phyloP scores from a whole-genome alignment of 2,113 vertebrate genomes.

The Leucoraja erinaceus region DNA sequence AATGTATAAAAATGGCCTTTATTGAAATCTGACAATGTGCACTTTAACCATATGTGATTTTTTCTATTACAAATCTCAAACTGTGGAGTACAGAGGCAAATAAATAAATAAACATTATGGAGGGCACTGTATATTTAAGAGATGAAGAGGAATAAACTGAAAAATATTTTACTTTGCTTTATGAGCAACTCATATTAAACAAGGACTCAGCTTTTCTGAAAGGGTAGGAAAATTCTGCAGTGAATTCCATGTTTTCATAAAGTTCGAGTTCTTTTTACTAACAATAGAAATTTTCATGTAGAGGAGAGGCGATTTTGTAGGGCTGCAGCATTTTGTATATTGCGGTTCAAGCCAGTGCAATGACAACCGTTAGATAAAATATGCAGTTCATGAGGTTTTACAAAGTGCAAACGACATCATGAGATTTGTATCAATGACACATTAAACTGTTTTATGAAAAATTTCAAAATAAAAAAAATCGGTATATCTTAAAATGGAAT shows the following conservation, averaged over 20 bases:
- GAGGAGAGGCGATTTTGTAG: slow-evolving; percentile 51
- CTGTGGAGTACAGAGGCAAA: too few species aligned
- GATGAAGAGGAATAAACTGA: not conserved
- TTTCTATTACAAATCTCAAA: too few species aligned
- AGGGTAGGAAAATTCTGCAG: slow-evolving; percentile 37
- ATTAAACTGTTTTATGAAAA: slow-evolving; percentile 41
- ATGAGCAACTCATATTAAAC: not conserved
- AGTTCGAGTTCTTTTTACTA: not conserved
- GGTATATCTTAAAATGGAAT: slow-evolving; percentile 57
- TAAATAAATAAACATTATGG: too few species aligned
- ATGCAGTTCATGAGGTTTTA: slow-evolving; percentile 59
- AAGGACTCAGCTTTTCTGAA: not conserved
- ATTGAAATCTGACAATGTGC: too few species aligned
- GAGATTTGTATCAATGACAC: slow-evolving; percentile 38
- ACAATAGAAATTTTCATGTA: slow-evolving; percentile 49
- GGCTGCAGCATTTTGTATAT: slow-evolving; percentile 51
- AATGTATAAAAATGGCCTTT: too few species aligned
- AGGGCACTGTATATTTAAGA: not conserved
- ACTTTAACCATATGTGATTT: too few species aligned
- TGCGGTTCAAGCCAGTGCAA: slow-evolving; percentile 64
- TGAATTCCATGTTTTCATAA: slow-evolving; percentile 12
- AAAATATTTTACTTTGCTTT: not conserved
- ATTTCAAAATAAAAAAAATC: slow-evolving; percentile 40
- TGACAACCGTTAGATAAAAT: slow-evolving; percentile 55
- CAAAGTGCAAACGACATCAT: slow-evolving; percentile 55